Base-by-base conservation (phyloP, 2,888 invertebrate species). In the Pycnomerus fuliginosus region DNA sequence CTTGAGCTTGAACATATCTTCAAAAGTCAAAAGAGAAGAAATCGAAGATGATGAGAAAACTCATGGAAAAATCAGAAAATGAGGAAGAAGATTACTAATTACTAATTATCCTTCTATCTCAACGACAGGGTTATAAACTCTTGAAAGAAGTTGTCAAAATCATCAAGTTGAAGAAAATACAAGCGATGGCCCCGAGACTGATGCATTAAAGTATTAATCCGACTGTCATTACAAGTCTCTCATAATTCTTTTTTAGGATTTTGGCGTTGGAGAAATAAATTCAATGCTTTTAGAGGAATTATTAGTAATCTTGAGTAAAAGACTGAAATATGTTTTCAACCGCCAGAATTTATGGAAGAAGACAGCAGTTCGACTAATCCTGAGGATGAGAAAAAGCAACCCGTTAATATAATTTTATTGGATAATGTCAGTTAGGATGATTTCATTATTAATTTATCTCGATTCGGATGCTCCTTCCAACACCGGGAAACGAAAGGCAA, bases 81-180 rank as follows among this genome's bases (percentile, higher is more conserved):
- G 65, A 62, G 3, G 65, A 64, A 44, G 68, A 68, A 52, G 69
- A 71, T n/a, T n/a, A n/a, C n/a, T n/a, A n/a, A n/a, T n/a, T n/a
- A n/a, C 48, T 72, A 72, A 57, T 52, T 73, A 16, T 68, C 64
- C 7, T 60, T 64, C 55, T 72, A 72, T 48, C 50, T 64, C 2
- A 65, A 69, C 36, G 71, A 73, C 55, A 53, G 70, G 33, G 68
- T 73, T 3, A n/a, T n/a, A 69, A 68, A 52, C 49, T 73, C 22
- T 72, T 73, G 72, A 72, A 71, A 53, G 67, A 73, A 53, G 66
- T 72, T 11, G 53, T 72, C 33, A 71, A 71, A 55, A 64, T 69
- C 16, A 63, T 73, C 2, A 72, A 71, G 52, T 66, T 70, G 0
- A 71, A 68, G 45, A 70, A 70, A 60, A 71, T 73, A 24, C 70